These are phyloP conservation scores for Oncorhynchus keta DNA, from an alignment of 2,113 vertebrate species.

Conservation along the genomic window DNA sequence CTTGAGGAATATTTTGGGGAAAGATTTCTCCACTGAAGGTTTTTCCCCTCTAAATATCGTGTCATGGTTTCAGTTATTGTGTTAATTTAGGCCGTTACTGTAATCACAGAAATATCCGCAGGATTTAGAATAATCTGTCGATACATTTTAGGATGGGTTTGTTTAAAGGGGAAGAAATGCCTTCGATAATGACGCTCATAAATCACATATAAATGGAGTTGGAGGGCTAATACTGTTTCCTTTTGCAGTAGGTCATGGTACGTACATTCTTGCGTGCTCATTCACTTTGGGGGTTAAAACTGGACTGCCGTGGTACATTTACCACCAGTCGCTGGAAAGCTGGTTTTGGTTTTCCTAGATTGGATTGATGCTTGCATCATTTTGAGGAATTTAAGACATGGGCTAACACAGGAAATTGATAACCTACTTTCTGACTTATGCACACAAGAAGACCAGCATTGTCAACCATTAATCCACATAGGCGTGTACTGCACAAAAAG, in stretches of 20 bases:
- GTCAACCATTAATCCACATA: too few relatives aligned
- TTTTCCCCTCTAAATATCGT: conserved; percentile 56
- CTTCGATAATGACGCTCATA: conserved; percentile 52
- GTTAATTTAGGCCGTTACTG: conserved; percentile 62
- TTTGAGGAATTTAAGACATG: too few relatives aligned
- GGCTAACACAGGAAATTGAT: too few relatives aligned
- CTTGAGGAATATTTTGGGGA: conserved; percentile 42
- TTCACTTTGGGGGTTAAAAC: background rate
- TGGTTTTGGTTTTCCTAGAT: too few relatives aligned
- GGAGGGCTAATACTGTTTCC: background rate
- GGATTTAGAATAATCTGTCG: conserved; percentile 64
- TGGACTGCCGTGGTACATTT: background rate
- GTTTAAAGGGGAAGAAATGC: conserved; percentile 60
- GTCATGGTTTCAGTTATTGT: conserved; percentile 51
- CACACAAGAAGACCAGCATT: too few relatives aligned
- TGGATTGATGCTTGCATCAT: too few relatives aligned
- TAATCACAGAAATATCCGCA: conserved; percentile 60
- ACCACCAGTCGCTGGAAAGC: too few relatives aligned
- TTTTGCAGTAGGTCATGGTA: background rate
- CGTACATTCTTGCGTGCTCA: background rate
- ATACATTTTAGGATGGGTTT: conserved; percentile 62
- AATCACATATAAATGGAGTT: conserved; percentile 26
- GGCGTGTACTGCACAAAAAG: too few relatives aligned
- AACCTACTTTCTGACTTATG: too few relatives aligned
- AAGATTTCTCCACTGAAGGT: conserved; percentile 35